phyloP scores from a whole-genome alignment of 37 sponge, comb jelly and placozoan species.

The Chondrilla cf. caribensis region DNA sequence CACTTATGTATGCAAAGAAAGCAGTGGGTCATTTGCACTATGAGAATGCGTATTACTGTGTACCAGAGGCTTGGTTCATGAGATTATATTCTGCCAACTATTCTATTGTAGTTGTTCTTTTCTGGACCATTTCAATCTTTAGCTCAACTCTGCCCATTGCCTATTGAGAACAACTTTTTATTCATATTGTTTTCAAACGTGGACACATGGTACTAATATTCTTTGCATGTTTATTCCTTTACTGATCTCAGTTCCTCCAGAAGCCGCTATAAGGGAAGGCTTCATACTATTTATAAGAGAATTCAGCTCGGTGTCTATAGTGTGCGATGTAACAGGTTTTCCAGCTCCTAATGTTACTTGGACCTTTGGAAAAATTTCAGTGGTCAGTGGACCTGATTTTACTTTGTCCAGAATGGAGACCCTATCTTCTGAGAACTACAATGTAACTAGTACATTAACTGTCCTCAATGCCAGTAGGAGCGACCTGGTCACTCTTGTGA shows the following conservation, averaged over 20 bases:
- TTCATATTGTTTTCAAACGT: too few relatives aligned
- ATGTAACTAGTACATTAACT: slow-evolving; percentile 19
- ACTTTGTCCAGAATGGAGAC: background rate
- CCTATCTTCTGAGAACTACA: background rate
- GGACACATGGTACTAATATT: background rate
- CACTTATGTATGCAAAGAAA: too few relatives aligned
- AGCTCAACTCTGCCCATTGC: too few relatives aligned
- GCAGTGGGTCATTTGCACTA: too few relatives aligned
- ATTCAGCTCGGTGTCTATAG: background rate
- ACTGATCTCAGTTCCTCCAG: slow-evolving; percentile 12
- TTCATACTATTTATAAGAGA: background rate
- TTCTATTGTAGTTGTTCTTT: too few relatives aligned
- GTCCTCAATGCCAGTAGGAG: background rate
- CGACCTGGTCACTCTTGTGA: slow-evolving; percentile 19
- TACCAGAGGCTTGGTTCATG: too few relatives aligned
- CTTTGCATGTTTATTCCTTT: too few relatives aligned
- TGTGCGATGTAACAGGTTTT: slow-evolving; percentile 39
- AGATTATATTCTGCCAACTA: too few relatives aligned
- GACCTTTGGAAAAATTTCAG: background rate
- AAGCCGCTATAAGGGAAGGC: background rate
- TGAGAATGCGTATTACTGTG: too few relatives aligned
- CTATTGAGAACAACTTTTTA: too few relatives aligned
- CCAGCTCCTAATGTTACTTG: slow-evolving; percentile 46
- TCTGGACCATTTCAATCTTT: too few relatives aligned
- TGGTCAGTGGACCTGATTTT: background rate